phyloP scores from a whole-genome alignment of 2,113 vertebrate species.

The Nibea coibor region DNA sequence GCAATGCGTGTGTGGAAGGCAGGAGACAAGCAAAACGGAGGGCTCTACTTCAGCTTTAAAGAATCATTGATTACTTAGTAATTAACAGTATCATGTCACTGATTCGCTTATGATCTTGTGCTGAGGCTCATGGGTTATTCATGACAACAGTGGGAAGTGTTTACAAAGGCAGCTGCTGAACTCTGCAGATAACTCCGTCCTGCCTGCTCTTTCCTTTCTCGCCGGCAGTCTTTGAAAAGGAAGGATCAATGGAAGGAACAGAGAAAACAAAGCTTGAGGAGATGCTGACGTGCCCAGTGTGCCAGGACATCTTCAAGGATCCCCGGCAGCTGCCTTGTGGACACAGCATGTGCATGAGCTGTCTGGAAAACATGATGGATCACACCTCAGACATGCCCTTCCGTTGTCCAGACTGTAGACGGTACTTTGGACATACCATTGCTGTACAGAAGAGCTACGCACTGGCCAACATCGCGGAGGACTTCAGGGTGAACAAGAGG shows the following conservation, averaged over 20 bases:
- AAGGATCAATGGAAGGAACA: slow-evolving; percentile 35
- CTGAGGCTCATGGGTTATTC: not conserved
- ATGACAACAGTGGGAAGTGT: not conserved
- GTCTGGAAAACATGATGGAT: slow-evolving; percentile 63
- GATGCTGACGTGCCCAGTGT: slow-evolving; percentile 77
- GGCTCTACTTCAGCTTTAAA: not conserved
- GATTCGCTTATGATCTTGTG: too few relatives aligned
- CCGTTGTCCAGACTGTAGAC: slow-evolving; percentile 74
- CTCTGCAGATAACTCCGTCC: slow-evolving; percentile 1
- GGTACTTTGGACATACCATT: slow-evolving; percentile 16
- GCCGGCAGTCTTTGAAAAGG: not conserved
- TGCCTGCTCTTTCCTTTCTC: not conserved
- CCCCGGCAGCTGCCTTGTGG: slow-evolving; percentile 78
- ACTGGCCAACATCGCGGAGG: slow-evolving; percentile 68
- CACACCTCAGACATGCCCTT: slow-evolving; percentile 42
- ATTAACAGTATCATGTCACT: too few relatives aligned
- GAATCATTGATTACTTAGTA: not conserved
- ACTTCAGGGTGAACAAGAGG: slow-evolving; percentile 50
- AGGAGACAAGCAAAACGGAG: not conserved
- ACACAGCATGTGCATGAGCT: slow-evolving; percentile 74
- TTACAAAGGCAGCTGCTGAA: not conserved
- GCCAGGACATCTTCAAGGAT: slow-evolving; percentile 74
- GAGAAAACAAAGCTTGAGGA: slow-evolving; percentile 42
- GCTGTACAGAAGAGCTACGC: slow-evolving; percentile 66
- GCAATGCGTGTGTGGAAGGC: not conserved